phyloP scores from a whole-genome alignment of 2,113 vertebrate species.

The zebrafish (Danio rerio) region DNA sequence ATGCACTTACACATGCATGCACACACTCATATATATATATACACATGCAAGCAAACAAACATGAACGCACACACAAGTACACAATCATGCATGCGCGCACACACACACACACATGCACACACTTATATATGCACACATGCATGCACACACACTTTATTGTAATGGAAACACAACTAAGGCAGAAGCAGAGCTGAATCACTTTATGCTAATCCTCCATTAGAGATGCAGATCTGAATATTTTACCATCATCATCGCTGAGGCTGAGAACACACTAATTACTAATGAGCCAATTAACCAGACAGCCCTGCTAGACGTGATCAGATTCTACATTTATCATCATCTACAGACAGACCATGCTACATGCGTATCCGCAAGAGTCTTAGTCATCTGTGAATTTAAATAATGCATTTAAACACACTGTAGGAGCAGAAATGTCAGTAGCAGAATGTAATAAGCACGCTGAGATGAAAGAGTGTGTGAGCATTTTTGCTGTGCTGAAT shows the following conservation, averaged over 20 bases:
- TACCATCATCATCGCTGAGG: not conserved
- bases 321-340: not conserved
- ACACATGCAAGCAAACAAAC: not conserved
- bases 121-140: no score
- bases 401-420: no score
- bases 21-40: not conserved
- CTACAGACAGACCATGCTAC: not conserved
- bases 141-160: not conserved
- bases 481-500: no score
- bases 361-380: not conserved
- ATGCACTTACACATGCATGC: not conserved
- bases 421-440: no score
- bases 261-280: slow-evolving; percentile 16
- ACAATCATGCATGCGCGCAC: no score
- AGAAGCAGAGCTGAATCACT: not conserved
- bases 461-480: no score
- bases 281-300: slow-evolving; percentile 11
- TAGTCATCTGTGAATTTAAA: no score
- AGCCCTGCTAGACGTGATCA: not conserved
- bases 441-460: no score
- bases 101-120: no score
- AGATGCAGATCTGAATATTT: slow-evolving; percentile 26
- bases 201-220: slow-evolving; percentile 10
- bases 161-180: not conserved
- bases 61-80: no score